These are phyloP conservation scores for Agrilus planipennis DNA, from an alignment of 1,140 invertebrate species.

Conservation along the genomic window DNA sequence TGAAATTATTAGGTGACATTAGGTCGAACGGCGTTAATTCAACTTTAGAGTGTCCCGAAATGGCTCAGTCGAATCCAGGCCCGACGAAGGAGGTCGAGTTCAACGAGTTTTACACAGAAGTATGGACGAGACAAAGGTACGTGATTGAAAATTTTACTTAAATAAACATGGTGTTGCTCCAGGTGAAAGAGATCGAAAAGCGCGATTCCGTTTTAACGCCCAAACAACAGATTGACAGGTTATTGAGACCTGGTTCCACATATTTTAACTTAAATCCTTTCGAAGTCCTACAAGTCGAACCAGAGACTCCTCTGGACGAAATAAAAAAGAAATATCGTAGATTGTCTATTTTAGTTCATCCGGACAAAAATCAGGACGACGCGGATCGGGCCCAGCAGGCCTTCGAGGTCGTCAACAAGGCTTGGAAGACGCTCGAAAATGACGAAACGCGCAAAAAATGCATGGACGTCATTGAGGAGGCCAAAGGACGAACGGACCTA, in stretches of 20 bases:
- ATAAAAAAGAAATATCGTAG: constrained; percentile 95
- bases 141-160: constrained; percentile 8
- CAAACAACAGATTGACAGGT: constrained; percentile 87
- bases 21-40: too few species aligned
- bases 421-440: constrained; percentile 93
- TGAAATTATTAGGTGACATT: too few species aligned
- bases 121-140: too few species aligned
- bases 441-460: constrained; percentile 90
- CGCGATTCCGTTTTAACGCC: constrained; percentile 82
- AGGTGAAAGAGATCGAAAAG: constrained; percentile 95
- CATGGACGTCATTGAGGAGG: constrained; percentile 94
- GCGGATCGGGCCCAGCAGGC: constrained; percentile 85
- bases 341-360: constrained; percentile 95
- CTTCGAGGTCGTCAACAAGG: constrained; percentile 91
- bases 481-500: constrained; percentile 83
- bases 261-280: constrained; percentile 96
- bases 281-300: constrained; percentile 91
- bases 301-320: constrained; percentile 75
- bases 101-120: constrained; percentile 55
- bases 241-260: constrained; percentile 84
- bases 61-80: background rate
- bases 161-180: constrained; percentile 22
- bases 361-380: constrained; percentile 96
- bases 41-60: too few species aligned
- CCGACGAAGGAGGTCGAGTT: constrained; percentile 44